Conservation (phyloP, 2,797 vertebrate species). For the Sylvia borin region DNA sequence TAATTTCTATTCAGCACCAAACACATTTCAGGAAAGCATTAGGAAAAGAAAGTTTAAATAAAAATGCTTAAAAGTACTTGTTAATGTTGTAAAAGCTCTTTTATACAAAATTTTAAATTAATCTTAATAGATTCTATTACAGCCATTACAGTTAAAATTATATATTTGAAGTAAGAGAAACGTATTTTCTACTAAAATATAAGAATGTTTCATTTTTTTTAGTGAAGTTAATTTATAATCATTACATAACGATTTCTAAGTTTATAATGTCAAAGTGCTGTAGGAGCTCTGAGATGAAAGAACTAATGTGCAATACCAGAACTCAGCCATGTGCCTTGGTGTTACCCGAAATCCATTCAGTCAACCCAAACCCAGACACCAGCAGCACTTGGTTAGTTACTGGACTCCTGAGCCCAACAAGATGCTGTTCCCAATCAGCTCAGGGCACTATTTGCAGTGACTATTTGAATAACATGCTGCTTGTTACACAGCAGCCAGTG, state of each 20-base stretch:
- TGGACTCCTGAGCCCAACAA: neutral
- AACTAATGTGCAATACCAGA: fast-evolving
- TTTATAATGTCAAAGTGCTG: neutral
- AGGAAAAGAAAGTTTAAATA: neutral
- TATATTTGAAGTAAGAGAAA: neutral
- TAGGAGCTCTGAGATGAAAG: neutral
- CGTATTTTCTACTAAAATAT: neutral
- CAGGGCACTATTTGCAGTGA: neutral
- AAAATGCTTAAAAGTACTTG: neutral
- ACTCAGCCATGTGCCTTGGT: neutral
- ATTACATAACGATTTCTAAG: neutral
- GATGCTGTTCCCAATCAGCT: neutral
- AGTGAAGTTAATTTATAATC: neutral
- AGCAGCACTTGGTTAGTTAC: neutral
- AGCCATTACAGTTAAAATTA: neutral
- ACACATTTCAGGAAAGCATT: neutral
- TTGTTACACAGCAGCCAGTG: neutral
- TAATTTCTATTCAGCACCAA: neutral
- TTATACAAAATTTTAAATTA: neutral
- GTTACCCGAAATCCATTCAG: fast-evolving
- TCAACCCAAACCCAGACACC: neutral
- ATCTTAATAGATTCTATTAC: neutral
- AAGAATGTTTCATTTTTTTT: neutral
- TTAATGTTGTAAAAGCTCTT: neutral
- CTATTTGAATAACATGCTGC: too few relatives aligned